These are phyloP conservation scores for Drosophila biarmipes DNA, from an alignment of 1,140 invertebrate genomes.

Conservation along the genomic window DNA sequence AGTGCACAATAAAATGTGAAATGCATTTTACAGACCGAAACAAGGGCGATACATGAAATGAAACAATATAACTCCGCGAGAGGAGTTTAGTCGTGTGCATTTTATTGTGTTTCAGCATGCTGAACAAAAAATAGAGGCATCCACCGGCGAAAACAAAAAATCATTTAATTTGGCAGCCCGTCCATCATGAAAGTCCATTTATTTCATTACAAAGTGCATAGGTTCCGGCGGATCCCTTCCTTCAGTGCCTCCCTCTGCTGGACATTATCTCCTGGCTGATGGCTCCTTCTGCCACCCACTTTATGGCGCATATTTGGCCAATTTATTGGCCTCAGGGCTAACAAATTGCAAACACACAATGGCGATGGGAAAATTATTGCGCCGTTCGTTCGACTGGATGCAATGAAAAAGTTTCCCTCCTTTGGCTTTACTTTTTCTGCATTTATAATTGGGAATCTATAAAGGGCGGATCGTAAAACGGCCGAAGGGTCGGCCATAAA, in stretches of 20 bases:
- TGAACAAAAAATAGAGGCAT: slow-evolving; percentile 19
- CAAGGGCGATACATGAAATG: slow-evolving; percentile 32
- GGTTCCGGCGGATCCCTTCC: slow-evolving; percentile 38
- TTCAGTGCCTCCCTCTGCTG: slow-evolving; percentile 1
- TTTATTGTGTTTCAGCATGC: slow-evolving; percentile 33
- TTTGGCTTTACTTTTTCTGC: slow-evolving; percentile 33
- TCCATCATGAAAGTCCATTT: slow-evolving; percentile 75
- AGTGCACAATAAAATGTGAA: slow-evolving; percentile 82
- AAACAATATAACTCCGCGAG: slow-evolving; percentile 27
- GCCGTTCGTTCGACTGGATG: slow-evolving; percentile 38
- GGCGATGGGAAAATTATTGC: slow-evolving; percentile 66
- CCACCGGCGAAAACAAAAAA: neutral
- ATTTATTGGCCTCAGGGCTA: slow-evolving; percentile 75
- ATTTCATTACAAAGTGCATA: slow-evolving; percentile 77
- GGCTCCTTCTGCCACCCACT: slow-evolving; percentile 24
- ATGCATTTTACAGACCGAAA: slow-evolving; percentile 77
- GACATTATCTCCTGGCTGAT: slow-evolving; percentile 27
- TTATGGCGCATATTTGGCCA: slow-evolving; percentile 74
- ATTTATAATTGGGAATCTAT: slow-evolving; percentile 66
- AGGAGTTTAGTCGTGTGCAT: slow-evolving; percentile 62
- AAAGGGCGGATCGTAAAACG: slow-evolving; percentile 47
- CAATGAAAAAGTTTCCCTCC: slow-evolving; percentile 59
- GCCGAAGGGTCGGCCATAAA: slow-evolving; percentile 25
- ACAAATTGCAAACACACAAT: slow-evolving; percentile 80
- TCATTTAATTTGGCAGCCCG: slow-evolving; percentile 61